These are phyloP conservation scores for Rhinella marina DNA, from an alignment of 2,797 vertebrate species.

Conservation along the genomic window DNA sequence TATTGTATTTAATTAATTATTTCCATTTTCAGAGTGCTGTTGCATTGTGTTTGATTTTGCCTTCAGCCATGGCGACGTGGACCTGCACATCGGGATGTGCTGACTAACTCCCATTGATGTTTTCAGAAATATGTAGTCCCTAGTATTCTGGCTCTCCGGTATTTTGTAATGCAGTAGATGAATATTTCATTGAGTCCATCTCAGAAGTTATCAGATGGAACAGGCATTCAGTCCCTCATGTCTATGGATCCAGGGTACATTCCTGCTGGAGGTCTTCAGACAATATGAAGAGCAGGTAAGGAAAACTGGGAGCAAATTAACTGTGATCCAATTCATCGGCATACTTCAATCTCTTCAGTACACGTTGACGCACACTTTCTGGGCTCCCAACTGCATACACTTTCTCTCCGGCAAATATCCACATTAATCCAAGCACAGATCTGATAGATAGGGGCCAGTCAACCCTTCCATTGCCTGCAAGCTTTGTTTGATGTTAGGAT, in stretches of 20 bases:
- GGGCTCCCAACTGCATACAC: background rate
- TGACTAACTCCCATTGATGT: too few species aligned
- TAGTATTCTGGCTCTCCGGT: too few species aligned
- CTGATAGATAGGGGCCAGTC: background rate
- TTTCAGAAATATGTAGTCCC: too few species aligned
- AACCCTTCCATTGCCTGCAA: background rate
- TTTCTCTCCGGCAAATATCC: conserved; percentile 3
- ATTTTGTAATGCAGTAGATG: background rate
- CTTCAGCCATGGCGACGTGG: too few species aligned
- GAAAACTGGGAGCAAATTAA: conserved; percentile 4
- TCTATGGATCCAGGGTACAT: background rate
- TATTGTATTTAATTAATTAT: too few species aligned
- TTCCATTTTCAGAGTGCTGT: too few species aligned
- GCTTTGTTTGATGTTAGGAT: conserved; percentile 7
- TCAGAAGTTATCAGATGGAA: background rate
- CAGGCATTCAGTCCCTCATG: background rate
- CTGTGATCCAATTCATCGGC: conserved; percentile 17
- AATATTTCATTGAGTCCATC: conserved; percentile 11
- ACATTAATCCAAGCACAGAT: background rate
- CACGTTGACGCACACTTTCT: background rate
- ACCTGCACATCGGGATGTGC: too few species aligned
- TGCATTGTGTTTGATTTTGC: too few species aligned
- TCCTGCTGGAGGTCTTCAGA: background rate
- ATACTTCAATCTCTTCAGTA: conserved; percentile 34
- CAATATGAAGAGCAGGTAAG: background rate